Conservation (phyloP, 2,797 vertebrate species). For the Fistularia commersonii region DNA sequence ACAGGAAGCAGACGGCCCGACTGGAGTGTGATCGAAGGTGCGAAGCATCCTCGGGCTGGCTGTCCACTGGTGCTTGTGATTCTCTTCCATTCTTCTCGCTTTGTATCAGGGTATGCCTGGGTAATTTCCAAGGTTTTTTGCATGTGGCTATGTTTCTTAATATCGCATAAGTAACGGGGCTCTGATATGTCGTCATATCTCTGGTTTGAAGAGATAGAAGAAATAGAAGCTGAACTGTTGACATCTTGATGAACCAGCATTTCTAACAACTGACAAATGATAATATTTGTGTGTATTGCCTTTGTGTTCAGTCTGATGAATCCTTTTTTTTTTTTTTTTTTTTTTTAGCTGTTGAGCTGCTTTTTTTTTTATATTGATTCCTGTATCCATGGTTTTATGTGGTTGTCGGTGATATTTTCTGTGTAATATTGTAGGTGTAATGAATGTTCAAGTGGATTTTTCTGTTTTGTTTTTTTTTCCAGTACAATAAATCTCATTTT, state of each 20-base stretch:
- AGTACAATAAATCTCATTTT: constrained; percentile 71
- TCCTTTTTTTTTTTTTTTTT: constrained; percentile 36
- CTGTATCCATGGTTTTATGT: constrained; percentile 58
- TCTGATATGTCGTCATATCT: constrained; percentile 36
- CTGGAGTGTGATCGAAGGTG: constrained; percentile 33
- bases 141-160: constrained; percentile 20
- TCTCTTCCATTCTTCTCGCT: constrained; percentile 20
- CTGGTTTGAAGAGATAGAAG: constrained; percentile 5
- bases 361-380: constrained; percentile 47
- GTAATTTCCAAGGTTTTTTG: constrained; percentile 23
- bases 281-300: constrained; percentile 52
- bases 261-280: constrained; percentile 49
- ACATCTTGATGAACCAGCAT: constrained; percentile 40
- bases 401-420: constrained; percentile 65
- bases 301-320: constrained; percentile 45
- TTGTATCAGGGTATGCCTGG: constrained; percentile 13
- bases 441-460: constrained; percentile 67
- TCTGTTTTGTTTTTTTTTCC: constrained; percentile 63
- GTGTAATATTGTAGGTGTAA: constrained; percentile 65
- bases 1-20: constrained; percentile 18
- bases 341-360: constrained; percentile 41
- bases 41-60: constrained; percentile 28
- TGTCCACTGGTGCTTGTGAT: constrained; percentile 32
- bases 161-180: constrained; percentile 38
- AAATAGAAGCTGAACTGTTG: constrained; percentile 22